A percentile compares a stretch with the other conserved stretches of the same genome.
Evolutionary conservation across 2,888 invertebrate species (phyloP).

Genomic region (Argyresthia albistria): DNA sequence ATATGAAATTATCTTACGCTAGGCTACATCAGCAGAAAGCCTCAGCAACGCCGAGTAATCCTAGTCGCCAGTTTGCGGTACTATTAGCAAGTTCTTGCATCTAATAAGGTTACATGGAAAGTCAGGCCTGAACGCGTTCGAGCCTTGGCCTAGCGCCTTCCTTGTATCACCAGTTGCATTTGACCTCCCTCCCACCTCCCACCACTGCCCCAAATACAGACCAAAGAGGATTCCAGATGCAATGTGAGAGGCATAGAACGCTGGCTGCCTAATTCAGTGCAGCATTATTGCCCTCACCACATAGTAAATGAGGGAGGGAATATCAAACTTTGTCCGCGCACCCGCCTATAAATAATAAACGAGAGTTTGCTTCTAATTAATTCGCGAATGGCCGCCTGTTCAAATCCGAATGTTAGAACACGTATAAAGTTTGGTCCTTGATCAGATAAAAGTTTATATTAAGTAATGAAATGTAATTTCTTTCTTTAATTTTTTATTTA

Average conservation of each 20-base stretch:
- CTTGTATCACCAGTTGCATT: background rate
- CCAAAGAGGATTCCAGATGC: background rate
- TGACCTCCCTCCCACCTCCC: background rate
- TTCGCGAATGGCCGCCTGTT: constrained; percentile 22
- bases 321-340: constrained; percentile 14
- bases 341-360: constrained; percentile 17
- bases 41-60: background rate
- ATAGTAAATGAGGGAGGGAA: constrained; percentile 8
- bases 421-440: constrained; percentile 3
- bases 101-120: constrained; percentile 1
- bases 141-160: background rate
- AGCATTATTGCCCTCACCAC: background rate
- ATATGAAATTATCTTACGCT: background rate
- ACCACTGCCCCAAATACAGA: background rate
- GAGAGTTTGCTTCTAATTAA: constrained; percentile 30
- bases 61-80: constrained; percentile 9
- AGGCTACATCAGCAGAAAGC: background rate
- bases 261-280: background rate
- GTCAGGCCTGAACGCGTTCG: constrained; percentile 9
- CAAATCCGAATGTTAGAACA: constrained; percentile 22
- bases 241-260: background rate
- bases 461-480: too few species aligned
- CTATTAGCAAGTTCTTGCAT: constrained; percentile 9
- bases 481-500: too few species aligned
- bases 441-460: background rate